Conservation (phyloP, 2,113 vertebrate genomes). For the Chlamydotis undulata region DNA sequence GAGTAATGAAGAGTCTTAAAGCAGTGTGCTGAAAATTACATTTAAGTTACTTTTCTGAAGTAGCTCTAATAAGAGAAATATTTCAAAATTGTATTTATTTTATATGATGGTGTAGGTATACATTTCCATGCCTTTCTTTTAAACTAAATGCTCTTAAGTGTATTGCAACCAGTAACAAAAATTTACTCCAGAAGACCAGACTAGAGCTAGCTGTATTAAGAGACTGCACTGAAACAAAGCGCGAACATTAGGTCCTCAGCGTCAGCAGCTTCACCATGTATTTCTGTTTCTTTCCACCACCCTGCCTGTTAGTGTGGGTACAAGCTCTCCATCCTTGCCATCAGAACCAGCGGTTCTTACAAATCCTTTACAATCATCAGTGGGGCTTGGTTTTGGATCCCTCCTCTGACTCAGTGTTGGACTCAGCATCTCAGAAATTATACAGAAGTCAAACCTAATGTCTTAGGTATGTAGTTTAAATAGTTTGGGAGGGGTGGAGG, state of each 20-base stretch:
- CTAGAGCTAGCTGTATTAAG: neutral
- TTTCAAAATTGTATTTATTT: neutral
- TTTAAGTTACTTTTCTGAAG: neutral
- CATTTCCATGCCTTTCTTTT: neutral
- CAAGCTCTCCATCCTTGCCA: fast-evolving
- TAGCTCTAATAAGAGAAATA: neutral
- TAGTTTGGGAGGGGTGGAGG: neutral
- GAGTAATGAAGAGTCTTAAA: neutral
- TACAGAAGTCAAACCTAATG: neutral
- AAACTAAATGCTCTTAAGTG: neutral
- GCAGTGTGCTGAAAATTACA: neutral
- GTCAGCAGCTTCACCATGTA: neutral
- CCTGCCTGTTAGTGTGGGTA: neutral
- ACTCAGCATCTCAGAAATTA: neutral
- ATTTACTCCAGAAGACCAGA: neutral
- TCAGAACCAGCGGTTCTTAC: neutral
- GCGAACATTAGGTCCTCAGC: neutral
- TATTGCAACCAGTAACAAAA: neutral
- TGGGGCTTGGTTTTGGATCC: neutral
- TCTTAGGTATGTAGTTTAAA: neutral
- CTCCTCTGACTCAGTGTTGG: neutral
- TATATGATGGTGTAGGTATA: neutral
- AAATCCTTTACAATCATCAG: neutral
- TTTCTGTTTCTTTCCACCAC: neutral
- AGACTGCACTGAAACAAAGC: neutral